These are phyloP conservation scores for Zaprionus ornatus DNA, from an alignment of 1,140 invertebrate species.

Conservation along the genomic window DNA sequence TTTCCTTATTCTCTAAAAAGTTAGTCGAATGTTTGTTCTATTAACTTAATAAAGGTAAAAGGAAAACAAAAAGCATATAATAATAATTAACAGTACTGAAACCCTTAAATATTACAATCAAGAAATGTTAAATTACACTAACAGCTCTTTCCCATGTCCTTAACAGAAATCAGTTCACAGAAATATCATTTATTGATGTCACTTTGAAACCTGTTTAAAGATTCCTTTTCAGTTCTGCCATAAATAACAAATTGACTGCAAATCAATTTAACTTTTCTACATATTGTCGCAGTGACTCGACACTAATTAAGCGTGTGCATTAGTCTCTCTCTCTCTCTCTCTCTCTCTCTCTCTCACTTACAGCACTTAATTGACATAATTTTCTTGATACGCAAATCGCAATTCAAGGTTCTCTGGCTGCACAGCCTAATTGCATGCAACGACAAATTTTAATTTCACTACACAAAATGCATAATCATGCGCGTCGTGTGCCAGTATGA, in stretches of 20 bases:
- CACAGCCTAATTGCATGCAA: slow-evolving; percentile 51
- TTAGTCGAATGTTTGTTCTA: no score
- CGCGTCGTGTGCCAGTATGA: slow-evolving; percentile 24
- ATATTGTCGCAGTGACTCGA: background rate
- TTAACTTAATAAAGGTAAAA: no score
- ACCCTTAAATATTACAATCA: no score
- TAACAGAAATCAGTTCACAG: no score
- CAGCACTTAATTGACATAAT: slow-evolving; percentile 61
- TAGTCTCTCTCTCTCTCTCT: background rate
- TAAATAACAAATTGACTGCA: background rate
- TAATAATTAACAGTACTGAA: no score
- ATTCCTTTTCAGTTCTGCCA: background rate
- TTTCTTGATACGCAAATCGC: slow-evolving; percentile 21
- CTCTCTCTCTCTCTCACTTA: background rate
- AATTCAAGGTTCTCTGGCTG: slow-evolving; percentile 61
- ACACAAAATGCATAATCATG: slow-evolving; percentile 78
- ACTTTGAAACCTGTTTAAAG: background rate
- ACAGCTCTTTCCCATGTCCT: no score
- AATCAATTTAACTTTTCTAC: background rate
- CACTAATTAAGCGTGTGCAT: background rate
- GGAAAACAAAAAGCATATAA: no score
- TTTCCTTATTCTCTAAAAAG: no score
- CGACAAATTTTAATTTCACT: slow-evolving; percentile 59
- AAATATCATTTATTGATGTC: no score
- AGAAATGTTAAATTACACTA: no score